Evolutionary conservation across 1,140 invertebrate species (phyloP).

Genomic region (Oryctes rhinoceros): DNA sequence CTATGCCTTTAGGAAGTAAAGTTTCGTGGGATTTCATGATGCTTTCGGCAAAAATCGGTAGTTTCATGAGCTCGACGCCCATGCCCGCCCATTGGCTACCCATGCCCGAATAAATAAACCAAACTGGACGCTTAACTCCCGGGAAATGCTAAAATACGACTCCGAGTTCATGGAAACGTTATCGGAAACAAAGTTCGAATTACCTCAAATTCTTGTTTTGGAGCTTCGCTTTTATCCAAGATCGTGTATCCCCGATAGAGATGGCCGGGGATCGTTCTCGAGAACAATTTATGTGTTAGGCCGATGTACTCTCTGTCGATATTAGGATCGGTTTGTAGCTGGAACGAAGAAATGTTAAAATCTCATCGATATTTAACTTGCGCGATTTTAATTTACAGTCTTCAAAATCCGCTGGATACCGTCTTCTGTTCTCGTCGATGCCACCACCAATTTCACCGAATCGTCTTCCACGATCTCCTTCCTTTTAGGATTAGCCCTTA

Average conservation of each 20-base stretch:
- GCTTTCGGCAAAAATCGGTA: conserved; percentile 73
- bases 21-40: conserved; percentile 75
- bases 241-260: conserved; percentile 69
- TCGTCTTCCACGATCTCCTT: conserved; percentile 62
- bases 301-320: conserved; percentile 67
- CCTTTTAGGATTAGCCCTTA: conserved; percentile 66
- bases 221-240: conserved; percentile 54
- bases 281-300: conserved; percentile 64
- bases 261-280: conserved; percentile 66
- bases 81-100: conserved; percentile 76
- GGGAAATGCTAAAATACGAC: conserved; percentile 47
- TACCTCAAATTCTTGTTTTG: conserved; percentile 54
- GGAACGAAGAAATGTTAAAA: background rate
- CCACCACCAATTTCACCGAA: conserved; percentile 68
- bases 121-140: conserved; percentile 61
- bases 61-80: conserved; percentile 68
- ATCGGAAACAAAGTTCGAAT: conserved; percentile 45
- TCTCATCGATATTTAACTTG: background rate
- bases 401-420: conserved; percentile 69
- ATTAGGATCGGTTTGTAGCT: conserved; percentile 53
- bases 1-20: conserved; percentile 77
- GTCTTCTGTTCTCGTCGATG: conserved; percentile 75
- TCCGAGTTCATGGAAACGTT: no score
- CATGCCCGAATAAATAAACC: conserved; percentile 77
- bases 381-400: conserved; percentile 58